Percentiles rank a stretch among this genome's conserved stretches.
Evolutionary conservation across 2,888 invertebrate genomes (phyloP).

Genomic region (Gisinianus flammeolus): DNA sequence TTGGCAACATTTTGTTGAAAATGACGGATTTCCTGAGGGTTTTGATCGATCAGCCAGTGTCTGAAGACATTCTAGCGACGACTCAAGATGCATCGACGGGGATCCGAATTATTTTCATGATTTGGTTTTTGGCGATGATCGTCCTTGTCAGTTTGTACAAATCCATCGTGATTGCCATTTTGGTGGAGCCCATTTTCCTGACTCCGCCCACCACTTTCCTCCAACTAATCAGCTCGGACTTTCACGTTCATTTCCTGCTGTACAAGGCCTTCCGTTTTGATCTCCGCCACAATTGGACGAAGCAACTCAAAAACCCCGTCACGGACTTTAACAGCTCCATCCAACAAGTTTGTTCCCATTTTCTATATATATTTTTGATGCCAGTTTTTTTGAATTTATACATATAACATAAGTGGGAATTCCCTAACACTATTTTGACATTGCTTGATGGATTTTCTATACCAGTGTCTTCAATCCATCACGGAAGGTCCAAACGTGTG

Average conservation of each 20-base stretch:
- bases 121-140: constrained; percentile 9
- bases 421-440: too few relatives aligned
- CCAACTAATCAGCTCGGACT: constrained; percentile 5
- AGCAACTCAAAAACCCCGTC: constrained; percentile 12
- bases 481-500: constrained; percentile 25
- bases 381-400: neutral
- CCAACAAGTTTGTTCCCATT: neutral
- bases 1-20: neutral
- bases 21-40: neutral
- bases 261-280: constrained; percentile 17
- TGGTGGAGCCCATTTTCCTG: neutral
- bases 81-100: neutral
- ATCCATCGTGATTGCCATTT: constrained; percentile 4
- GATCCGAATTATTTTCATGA: neutral
- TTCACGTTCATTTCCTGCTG: neutral
- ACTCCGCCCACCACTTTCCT: neutral
- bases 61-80: neutral
- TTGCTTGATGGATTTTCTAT: too few relatives aligned
- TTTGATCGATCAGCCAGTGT: constrained; percentile 5
- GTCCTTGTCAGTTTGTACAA: constrained; percentile 11
- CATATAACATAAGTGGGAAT: neutral
- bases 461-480: constrained; percentile 18
- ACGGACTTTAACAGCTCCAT: neutral
- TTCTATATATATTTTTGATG: neutral
- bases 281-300: neutral